Conservation (phyloP, 2,797 vertebrate species). For the Lophura swinhoii region DNA sequence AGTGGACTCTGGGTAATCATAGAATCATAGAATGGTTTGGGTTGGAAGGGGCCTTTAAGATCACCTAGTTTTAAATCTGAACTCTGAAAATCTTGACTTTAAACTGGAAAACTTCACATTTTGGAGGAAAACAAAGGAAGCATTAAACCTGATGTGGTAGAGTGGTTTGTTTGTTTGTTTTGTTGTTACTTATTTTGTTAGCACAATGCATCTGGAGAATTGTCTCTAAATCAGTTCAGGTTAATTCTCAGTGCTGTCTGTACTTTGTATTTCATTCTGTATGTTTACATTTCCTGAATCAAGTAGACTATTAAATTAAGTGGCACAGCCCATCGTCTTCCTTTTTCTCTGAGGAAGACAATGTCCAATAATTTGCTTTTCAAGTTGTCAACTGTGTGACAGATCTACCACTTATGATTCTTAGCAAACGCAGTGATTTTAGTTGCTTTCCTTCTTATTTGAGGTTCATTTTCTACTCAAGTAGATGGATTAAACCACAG, state of each 20-base stretch:
- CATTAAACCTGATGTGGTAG: background rate
- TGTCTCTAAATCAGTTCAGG: background rate
- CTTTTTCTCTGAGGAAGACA: background rate
- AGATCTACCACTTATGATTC: background rate
- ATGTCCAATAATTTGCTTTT: background rate
- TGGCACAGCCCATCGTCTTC: background rate
- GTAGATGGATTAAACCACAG: background rate
- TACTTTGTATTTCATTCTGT: background rate
- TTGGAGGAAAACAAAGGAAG: background rate
- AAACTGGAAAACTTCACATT: background rate
- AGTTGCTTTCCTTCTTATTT: background rate
- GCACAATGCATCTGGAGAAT: background rate
- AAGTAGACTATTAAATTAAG: background rate
- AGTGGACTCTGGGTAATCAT: background rate
- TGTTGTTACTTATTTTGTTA: background rate
- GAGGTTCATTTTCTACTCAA: background rate
- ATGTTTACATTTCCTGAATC: constrained; percentile 1
- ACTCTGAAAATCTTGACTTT: constrained; percentile 12
- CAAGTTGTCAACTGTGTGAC: background rate
- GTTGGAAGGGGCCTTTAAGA: too few relatives aligned
- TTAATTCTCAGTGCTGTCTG: constrained; percentile 1
- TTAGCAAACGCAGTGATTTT: background rate
- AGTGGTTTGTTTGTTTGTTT: background rate
- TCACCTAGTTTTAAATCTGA: background rate
- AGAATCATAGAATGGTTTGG: too few relatives aligned